Evolutionary conservation across 2,888 invertebrate species (phyloP), one percentile per base, ranked within the genome.

Genomic region (Hydropsyche betteni): DNA sequence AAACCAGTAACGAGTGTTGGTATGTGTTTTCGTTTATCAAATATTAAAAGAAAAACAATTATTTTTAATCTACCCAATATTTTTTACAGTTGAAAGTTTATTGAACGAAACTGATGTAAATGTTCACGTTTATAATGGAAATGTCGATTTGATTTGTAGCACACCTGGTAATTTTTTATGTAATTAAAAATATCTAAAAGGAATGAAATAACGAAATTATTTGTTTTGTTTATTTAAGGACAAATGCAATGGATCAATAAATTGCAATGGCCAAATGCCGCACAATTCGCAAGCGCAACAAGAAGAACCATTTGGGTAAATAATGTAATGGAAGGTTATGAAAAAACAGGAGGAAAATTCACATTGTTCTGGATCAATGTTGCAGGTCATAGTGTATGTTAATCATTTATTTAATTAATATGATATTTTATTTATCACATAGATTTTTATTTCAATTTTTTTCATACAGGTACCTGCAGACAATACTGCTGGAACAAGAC

Each of bases 131-230:
- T 92, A 92, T 82, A 93, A 91, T 80, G 95, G 94, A 50, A 94
- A 95, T 81, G 86, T 96, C 78, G 96, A 96, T 84, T 88, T 96
- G 24, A 95, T 96, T 81, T 94, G 94, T 78, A 92, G 93, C 81
- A 94, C 94, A 16, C 90, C 93, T 80, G 95, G 95, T 90, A 87
- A 71, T 50, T 64, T 64, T 34, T 14, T 69, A 44, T 58, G n/a
- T 70, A 14, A 50, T 73, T 64, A 51, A 6, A 44, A 68, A 12
- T 68, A 7, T 68, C 44, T n/a, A 24, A 44, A 10, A 8, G 6
- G 44, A 8, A 10, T 44, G 10, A 44, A 44, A 44, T 44, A 44
- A 8, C 6, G 53, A 52, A 36, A 61, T 68, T 34, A 53, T 53
- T 8, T 3, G 4, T 16, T 51, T 16, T 44, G 24, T 75, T 34